Conservation (phyloP, 2,113 vertebrate species). For the Pogona vitticeps region DNA sequence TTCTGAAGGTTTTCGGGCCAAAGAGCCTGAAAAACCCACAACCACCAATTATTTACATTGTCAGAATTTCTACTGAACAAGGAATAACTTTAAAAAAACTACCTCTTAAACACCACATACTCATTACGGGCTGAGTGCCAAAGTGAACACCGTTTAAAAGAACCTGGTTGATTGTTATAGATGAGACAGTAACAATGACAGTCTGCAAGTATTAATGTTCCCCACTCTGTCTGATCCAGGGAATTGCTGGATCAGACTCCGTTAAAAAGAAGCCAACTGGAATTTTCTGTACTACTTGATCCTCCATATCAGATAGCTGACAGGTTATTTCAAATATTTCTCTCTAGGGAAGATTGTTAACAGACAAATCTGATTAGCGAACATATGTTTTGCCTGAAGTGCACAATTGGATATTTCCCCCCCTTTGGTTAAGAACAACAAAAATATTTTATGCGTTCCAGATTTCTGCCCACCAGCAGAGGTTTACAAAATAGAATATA, state of each 20-base stretch:
- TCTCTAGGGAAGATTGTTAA: conserved; percentile 34
- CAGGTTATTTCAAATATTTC: conserved; percentile 41
- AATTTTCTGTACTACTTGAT: neutral
- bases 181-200: neutral
- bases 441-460: neutral
- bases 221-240: neutral
- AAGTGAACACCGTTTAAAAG: neutral
- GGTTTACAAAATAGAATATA: neutral
- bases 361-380: conserved; percentile 32
- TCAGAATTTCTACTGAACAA: neutral
- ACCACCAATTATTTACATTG: conserved; percentile 5
- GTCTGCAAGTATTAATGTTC: conserved; percentile 1
- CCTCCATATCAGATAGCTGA: conserved; percentile 29
- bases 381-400: conserved; percentile 17
- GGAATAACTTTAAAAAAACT: conserved; percentile 28
- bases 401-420: conserved; percentile 14
- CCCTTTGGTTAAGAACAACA: neutral
- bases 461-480: neutral
- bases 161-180: neutral
- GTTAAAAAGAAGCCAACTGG: conserved; percentile 17
- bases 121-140: neutral
- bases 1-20: no score
- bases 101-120: neutral
- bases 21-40: no score
- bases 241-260: neutral